Evolutionary conservation across 2,113 vertebrate species (phyloP), one percentile per base, ranked within the genome.

Genomic region (Puffinus mauretanicus): DNA sequence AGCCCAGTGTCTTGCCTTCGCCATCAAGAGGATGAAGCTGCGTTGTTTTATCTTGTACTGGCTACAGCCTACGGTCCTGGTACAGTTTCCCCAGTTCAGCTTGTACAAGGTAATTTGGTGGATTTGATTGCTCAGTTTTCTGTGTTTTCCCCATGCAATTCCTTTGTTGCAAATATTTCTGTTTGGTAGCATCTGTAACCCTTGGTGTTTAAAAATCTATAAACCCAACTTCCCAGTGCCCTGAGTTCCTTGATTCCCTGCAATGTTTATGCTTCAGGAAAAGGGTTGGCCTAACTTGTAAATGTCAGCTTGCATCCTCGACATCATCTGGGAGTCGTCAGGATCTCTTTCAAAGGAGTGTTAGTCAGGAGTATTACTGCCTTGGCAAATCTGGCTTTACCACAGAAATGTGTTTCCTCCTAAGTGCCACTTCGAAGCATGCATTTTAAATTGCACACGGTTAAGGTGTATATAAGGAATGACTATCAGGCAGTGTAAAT

Each of bases 41-140:
- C 4, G 0, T 27, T 51, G 11, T 40, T 88, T 82, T 46, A 13
- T 42, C 25, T 62, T 62, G 18, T 20, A 12, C 22, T 85, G 82
- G 16, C 30, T 22, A 17, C 9, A 60, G 7, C 3, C 6, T 25
- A 2, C 17, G 2, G 0, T 16, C 27, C 30, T 73, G 11, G 4
- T 72, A 15, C 21, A 5, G 6, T 36, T 91, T 81, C 26, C 26
- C 8, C 5, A 16, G 10, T n/a, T 81, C 40, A 52, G 8, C 11
- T 77, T 36, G 5, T 26, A 25, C 1, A 6, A 44, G 42, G 36
- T 27, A 40, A 17, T 38, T 60, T 67, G 25, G 20, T 64, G 27
- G 17, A 60, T 52, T 5, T 4, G 22, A 26, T 52, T 70, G 16
- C 19, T 70, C 27, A 14, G 14, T 30, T 90, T 55, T 52, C 34